phyloP scores from a whole-genome alignment of 2,888 invertebrate genomes.

The Epinotia nisella region DNA sequence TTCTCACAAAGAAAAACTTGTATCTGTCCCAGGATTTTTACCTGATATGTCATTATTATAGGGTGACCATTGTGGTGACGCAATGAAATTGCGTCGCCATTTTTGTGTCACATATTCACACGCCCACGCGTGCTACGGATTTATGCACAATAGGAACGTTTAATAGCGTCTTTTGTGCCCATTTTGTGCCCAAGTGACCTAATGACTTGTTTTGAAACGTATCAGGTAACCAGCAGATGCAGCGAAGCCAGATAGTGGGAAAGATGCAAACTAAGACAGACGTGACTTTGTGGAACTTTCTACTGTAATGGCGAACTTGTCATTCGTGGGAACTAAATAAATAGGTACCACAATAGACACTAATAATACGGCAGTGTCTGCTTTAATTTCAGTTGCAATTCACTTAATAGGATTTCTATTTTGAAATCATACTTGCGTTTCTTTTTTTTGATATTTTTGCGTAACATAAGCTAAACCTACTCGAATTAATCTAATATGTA shows the following conservation, averaged over 20 bases:
- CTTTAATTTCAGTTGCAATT: conserved; percentile 41
- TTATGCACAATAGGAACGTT: conserved; percentile 44
- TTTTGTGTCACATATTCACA: conserved; percentile 66
- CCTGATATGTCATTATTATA: conserved; percentile 47
- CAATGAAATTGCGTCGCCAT: conserved; percentile 61
- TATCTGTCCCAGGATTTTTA: conserved; percentile 51
- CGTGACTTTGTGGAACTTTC: conserved; percentile 80
- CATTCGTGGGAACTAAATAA: conserved; percentile 79
- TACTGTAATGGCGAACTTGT: conserved; percentile 73
- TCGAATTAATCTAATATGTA: neutral
- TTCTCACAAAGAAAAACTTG: conserved; percentile 34
- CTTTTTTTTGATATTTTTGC: neutral
- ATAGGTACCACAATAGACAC: conserved; percentile 66
- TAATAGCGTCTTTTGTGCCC: conserved; percentile 56
- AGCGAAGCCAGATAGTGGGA: conserved; percentile 72
- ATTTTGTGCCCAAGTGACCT: conserved; percentile 62
- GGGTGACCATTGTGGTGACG: conserved; percentile 55
- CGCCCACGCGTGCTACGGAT: conserved; percentile 75
- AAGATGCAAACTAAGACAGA: conserved; percentile 80
- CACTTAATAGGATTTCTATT: neutral
- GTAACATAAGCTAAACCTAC: neutral
- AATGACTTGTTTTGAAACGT: conserved; percentile 72
- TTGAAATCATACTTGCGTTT: neutral
- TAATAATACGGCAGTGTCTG: conserved; percentile 65
- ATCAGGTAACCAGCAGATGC: conserved; percentile 79